These are phyloP conservation scores for Diploptera punctata DNA, from an alignment of 2,888 invertebrate species.

Conservation along the genomic window DNA sequence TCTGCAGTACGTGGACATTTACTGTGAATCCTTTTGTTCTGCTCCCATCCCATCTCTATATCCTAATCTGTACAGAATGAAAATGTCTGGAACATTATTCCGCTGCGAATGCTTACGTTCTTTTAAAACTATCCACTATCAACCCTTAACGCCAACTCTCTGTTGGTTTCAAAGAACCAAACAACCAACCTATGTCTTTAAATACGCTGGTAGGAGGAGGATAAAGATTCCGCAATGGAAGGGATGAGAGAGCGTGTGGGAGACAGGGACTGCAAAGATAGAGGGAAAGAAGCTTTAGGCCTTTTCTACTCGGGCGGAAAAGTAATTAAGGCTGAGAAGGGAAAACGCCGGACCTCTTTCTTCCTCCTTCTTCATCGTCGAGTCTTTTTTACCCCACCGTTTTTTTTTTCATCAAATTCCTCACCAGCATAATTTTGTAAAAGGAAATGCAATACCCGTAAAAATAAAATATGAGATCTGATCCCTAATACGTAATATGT, in stretches of 20 bases:
- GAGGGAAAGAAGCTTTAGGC: conserved; percentile 2
- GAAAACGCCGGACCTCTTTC: background rate
- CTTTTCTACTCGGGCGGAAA: conserved; percentile 16
- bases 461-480: background rate
- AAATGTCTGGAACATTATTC: background rate
- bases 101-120: too few relatives aligned
- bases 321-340: conserved; percentile 22
- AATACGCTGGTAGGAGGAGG: conserved; percentile 16
- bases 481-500: background rate
- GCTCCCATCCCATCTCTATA: background rate
- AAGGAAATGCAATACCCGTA: background rate
- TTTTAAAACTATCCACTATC: background rate
- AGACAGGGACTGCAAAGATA: background rate
- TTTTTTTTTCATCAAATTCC: background rate
- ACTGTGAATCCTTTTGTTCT: too few relatives aligned
- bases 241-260: background rate
- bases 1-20: background rate
- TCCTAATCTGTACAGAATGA: background rate
- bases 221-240: background rate
- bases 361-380: background rate
- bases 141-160: background rate
- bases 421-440: conserved; percentile 9
- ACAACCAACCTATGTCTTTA: background rate
- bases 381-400: background rate
- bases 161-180: background rate